phyloP scores from a whole-genome alignment of 2,888 invertebrate species.

The Mycogona germanica region DNA sequence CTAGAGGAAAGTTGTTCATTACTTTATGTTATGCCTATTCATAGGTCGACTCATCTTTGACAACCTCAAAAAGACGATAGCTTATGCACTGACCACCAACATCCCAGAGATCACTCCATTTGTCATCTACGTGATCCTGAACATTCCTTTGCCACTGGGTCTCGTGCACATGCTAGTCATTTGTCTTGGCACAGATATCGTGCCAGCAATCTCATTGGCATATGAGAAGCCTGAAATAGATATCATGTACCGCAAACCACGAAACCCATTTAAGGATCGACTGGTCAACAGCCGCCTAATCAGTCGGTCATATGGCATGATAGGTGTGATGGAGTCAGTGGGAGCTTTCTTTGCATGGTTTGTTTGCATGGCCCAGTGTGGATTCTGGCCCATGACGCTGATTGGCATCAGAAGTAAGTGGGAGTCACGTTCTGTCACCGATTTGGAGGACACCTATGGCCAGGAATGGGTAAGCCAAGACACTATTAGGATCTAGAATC shows the following conservation, averaged over 20 bases:
- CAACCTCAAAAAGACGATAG: constrained; percentile 42
- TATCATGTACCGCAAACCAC: constrained; percentile 40
- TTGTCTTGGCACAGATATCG: constrained; percentile 42
- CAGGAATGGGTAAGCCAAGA: constrained; percentile 36
- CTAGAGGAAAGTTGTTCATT: no score
- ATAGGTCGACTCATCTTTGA: constrained; percentile 41
- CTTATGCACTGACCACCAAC: constrained; percentile 41
- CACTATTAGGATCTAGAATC: no score
- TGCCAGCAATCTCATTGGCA: constrained; percentile 45
- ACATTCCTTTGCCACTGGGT: constrained; percentile 41
- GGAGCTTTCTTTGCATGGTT: constrained; percentile 35
- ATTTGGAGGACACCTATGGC: constrained; percentile 36
- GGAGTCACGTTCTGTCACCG: constrained; percentile 36
- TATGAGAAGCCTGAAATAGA: constrained; percentile 43
- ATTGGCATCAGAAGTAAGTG: constrained; percentile 35
- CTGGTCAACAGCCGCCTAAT: constrained; percentile 38
- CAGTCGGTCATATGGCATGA: constrained; percentile 38
- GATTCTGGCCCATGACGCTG: constrained; percentile 35
- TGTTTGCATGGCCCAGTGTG: constrained; percentile 33
- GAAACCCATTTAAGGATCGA: constrained; percentile 39
- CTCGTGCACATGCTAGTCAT: constrained; percentile 42
- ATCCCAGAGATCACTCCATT: constrained; percentile 42
- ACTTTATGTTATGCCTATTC: background rate
- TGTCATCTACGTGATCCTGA: constrained; percentile 36
- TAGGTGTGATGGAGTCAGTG: constrained; percentile 37